These are phyloP conservation scores for Chloroclysta siterata DNA, from an alignment of 2,888 invertebrate species.

Conservation along the genomic window DNA sequence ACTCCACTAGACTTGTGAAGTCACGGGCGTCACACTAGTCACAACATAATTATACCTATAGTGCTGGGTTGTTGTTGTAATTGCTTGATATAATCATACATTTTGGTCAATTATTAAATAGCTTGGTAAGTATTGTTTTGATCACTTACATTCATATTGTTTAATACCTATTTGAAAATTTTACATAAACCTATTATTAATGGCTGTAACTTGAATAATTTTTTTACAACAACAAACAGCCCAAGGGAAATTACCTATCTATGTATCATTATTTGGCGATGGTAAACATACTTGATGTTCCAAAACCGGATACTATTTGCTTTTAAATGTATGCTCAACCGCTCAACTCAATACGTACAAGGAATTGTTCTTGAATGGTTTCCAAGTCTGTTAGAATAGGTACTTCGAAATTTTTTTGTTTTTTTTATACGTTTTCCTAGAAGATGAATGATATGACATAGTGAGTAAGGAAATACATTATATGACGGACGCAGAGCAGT, in stretches of 20 bases:
- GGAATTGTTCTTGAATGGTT: too few relatives aligned
- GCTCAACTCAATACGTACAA: too few relatives aligned
- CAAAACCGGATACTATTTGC: neutral
- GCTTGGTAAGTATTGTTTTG: neutral
- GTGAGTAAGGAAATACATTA: too few relatives aligned
- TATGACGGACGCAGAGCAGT: too few relatives aligned
- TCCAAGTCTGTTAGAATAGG: too few relatives aligned
- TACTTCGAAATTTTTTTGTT: too few relatives aligned
- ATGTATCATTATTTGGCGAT: neutral
- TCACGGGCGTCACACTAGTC: neutral
- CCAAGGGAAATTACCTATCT: too few relatives aligned
- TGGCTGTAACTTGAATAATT: neutral
- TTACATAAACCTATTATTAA: neutral
- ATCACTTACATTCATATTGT: neutral
- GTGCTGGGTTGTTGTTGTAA: neutral
- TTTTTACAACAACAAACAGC: too few relatives aligned
- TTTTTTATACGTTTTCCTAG: too few relatives aligned
- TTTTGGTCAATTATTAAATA: neutral
- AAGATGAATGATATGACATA: too few relatives aligned
- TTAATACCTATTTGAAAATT: neutral
- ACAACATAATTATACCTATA: neutral
- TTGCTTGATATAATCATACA: neutral
- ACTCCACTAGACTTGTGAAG: neutral
- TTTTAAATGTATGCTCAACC: neutral
- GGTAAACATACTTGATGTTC: neutral